A percentile compares a stretch with the other conserved stretches of the same genome.
These are phyloP conservation scores for Euphonia xanthogaster DNA, from an alignment of 2,797 vertebrate species.

Conservation along the genomic window DNA sequence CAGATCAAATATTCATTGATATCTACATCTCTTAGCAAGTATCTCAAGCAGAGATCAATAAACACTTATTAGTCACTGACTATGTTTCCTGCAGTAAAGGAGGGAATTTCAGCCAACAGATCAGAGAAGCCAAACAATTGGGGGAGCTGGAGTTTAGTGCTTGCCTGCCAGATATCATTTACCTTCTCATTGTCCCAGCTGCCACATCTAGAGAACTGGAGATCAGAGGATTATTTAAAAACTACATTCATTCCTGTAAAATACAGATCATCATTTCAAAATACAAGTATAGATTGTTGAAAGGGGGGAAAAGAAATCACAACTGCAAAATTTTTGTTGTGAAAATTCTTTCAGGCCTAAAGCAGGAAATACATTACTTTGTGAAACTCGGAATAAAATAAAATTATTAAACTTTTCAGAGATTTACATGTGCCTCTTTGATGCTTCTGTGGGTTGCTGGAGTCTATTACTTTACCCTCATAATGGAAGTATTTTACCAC, in stretches of 20 bases:
- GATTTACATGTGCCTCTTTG: not conserved
- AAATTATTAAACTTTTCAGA: not conserved
- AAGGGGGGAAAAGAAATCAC: not conserved
- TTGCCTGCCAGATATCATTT: not conserved
- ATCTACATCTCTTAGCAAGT: slow-evolving; percentile 30
- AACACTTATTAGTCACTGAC: slow-evolving; percentile 30
- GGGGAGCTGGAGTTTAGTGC: not conserved
- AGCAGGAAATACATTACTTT: not conserved
- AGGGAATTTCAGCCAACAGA: not conserved
- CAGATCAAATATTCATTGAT: slow-evolving; percentile 47
- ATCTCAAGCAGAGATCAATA: slow-evolving; percentile 34
- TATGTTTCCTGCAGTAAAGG: not conserved
- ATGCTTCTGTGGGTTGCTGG: not conserved
- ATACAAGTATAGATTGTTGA: not conserved
- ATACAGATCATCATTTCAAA: not conserved
- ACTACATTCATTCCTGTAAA: not conserved
- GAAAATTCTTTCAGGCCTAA: not conserved
- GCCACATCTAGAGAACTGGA: not conserved
- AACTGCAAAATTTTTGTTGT: not conserved
- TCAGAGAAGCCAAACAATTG: not conserved
- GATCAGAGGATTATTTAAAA: not conserved
- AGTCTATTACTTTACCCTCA: not conserved
- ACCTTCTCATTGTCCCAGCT: not conserved
- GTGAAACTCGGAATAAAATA: not conserved
- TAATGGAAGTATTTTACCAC: not conserved